Evolutionary conservation across 2,113 vertebrate genomes (phyloP).

Genomic region (Platichthys stellatus): DNA sequence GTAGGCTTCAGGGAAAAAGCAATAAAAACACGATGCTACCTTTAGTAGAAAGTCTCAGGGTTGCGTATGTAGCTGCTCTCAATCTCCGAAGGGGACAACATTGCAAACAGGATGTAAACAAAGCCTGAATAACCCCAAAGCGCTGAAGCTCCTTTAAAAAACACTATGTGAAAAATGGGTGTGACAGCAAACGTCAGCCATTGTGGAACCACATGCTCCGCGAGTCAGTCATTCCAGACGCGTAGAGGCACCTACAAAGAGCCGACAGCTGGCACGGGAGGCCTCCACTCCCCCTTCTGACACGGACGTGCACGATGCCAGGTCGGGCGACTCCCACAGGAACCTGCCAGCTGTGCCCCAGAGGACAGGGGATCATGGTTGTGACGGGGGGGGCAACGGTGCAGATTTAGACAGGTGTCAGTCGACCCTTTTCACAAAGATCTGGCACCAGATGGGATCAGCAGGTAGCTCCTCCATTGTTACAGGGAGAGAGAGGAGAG

Average conservation of each 20-base stretch:
- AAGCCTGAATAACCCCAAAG: neutral
- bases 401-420: constrained; percentile 54
- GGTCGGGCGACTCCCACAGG: constrained; percentile 49
- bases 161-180: constrained; percentile 6
- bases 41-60: no score
- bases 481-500: neutral
- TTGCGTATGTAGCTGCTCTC: neutral
- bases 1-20: neutral
- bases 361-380: constrained; percentile 10
- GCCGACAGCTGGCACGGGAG: constrained; percentile 53
- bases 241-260: constrained; percentile 48
- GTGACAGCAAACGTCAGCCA: constrained; percentile 32
- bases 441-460: constrained; percentile 56
- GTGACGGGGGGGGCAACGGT: constrained; percentile 16
- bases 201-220: constrained; percentile 42
- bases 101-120: constrained; percentile 9
- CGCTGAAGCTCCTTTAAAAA: neutral
- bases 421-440: constrained; percentile 29
- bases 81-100: constrained; percentile 4
- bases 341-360: constrained; percentile 62
- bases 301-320: constrained; percentile 52
- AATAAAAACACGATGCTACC: neutral
- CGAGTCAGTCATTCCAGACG: constrained; percentile 59
- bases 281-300: neutral
- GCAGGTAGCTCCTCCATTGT: constrained; percentile 55